These are phyloP conservation scores for Siniperca scherzeri DNA, from an alignment of 2,797 vertebrate genomes.

Conservation along the genomic window DNA sequence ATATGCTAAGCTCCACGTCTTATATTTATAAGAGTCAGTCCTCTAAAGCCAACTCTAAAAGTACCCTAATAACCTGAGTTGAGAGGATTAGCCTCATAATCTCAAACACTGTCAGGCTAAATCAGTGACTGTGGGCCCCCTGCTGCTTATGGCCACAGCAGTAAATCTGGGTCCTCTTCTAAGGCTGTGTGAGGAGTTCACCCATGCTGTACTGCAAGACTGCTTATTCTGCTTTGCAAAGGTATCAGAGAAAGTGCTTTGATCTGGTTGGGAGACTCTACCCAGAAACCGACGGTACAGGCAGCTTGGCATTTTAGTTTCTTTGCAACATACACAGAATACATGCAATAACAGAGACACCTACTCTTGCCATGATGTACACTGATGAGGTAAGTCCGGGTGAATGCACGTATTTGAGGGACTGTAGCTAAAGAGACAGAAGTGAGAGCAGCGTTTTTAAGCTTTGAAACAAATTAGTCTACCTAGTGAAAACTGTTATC, in stretches of 20 bases:
- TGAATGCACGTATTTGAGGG: background rate
- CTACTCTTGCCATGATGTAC: conserved; percentile 3
- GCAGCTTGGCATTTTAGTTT: background rate
- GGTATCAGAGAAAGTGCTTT: conserved; percentile 2
- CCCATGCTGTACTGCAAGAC: background rate
- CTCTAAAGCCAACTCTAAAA: conserved; percentile 56
- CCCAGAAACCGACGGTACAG: background rate
- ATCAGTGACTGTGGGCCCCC: conserved; percentile 48
- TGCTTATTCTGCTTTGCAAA: conserved; percentile 20
- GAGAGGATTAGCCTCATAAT: conserved; percentile 77
- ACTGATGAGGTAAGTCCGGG: background rate
- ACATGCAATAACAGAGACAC: conserved; percentile 2
- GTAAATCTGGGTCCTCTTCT: conserved; percentile 50
- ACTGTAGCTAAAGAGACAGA: conserved; percentile 25
- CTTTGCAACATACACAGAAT: background rate
- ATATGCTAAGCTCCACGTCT: conserved; percentile 13
- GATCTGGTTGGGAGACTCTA: background rate
- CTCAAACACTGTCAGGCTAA: conserved; percentile 67
- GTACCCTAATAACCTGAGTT: conserved; percentile 60
- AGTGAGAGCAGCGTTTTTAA: background rate
- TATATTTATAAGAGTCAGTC: conserved; percentile 40
- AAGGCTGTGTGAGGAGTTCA: conserved; percentile 23
- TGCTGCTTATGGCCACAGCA: conserved; percentile 36
- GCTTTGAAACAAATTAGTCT: background rate
- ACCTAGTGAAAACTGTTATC: background rate